Evolutionary conservation across 2,113 vertebrate species (phyloP), one percentile per base, ranked within the genome.

Genomic region (Phalacrocorax pelagicus): DNA sequence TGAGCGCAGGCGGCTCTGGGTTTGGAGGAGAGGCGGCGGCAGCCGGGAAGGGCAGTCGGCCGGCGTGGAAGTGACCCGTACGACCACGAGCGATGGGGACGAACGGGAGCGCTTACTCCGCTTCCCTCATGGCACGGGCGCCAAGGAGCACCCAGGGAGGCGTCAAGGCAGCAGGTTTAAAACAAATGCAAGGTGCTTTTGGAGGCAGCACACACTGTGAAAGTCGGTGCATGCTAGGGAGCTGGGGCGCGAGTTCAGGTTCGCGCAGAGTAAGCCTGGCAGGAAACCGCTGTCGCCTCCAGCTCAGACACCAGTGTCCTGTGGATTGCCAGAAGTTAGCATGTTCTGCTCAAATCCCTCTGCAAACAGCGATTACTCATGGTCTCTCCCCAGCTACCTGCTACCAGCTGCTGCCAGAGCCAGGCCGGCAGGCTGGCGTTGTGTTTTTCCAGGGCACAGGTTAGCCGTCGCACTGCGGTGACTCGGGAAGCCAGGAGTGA

Each of bases 211-310:
- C n/a, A 6, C 32, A 6, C 40, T 13, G 14, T 26, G 30, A 44
- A 21, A n/a, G 44, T 44, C 15, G 0, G 15, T 22, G 70, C 10
- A 2, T 20, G 9, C 10, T 11, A 7, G 9, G 18, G 15, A 36
- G 59, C 46, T 29, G 7, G 63, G 54, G 6, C 40, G 34, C 3
- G 6, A 30, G 44, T 34, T 83, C 2, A 0, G 38, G 5, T 42
- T 27, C 8, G 23, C 0, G 0, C 52, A 15, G 40, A 22, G 15
- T 19, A 5, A 54, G 47, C 40, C 1, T 0, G 10, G 42, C 42
- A 8, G 65, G 81, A 52, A 59, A 19, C 73, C 16, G 2, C 4
- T 16, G 38, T 12, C 42, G 29, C 38, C 22, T 38, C 49, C 73
- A 15, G 49, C 27, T 59, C 44, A 34, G 63, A 40, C 26, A 15